Evolutionary conservation across 2,888 invertebrate species (phyloP).

Genomic region (Apodemia hepburni): DNA sequence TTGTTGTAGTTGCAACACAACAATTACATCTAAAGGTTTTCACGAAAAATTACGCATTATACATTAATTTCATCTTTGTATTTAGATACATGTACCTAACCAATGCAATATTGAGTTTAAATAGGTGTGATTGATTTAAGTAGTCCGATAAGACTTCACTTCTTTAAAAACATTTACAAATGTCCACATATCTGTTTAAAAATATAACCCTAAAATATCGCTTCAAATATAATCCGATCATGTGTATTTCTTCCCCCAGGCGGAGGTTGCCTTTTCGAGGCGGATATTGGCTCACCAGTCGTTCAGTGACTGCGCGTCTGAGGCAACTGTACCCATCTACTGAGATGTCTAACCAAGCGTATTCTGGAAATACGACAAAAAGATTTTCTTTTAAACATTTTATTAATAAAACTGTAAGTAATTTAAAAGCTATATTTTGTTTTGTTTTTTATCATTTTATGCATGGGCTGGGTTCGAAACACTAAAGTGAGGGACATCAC

Average conservation of each 20-base stretch:
- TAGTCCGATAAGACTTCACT: no score
- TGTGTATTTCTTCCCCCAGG: slow-evolving; percentile 10
- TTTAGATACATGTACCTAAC: no score
- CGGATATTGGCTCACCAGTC: slow-evolving; percentile 20
- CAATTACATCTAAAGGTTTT: no score
- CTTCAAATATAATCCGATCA: neutral
- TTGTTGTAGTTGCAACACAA: no score
- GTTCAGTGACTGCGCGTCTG: slow-evolving; percentile 8
- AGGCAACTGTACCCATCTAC: slow-evolving; percentile 3
- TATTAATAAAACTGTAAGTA: neutral
- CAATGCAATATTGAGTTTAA: no score
- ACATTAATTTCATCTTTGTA: no score
- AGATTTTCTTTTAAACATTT: neutral
- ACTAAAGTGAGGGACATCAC: no score
- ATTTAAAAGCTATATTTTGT: no score
- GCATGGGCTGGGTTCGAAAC: no score
- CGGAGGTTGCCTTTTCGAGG: slow-evolving; percentile 14
- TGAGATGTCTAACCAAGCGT: slow-evolving; percentile 13
- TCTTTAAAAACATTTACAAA: neutral
- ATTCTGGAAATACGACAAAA: neutral
- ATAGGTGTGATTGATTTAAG: no score
- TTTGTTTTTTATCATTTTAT: no score
- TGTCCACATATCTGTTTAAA: neutral
- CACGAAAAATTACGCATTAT: no score
- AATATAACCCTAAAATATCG: neutral